Percentiles rank a stretch among this genome's conserved stretches.
These are phyloP conservation scores for Grantiella picta DNA, from an alignment of 2,113 vertebrate species.

Conservation along the genomic window DNA sequence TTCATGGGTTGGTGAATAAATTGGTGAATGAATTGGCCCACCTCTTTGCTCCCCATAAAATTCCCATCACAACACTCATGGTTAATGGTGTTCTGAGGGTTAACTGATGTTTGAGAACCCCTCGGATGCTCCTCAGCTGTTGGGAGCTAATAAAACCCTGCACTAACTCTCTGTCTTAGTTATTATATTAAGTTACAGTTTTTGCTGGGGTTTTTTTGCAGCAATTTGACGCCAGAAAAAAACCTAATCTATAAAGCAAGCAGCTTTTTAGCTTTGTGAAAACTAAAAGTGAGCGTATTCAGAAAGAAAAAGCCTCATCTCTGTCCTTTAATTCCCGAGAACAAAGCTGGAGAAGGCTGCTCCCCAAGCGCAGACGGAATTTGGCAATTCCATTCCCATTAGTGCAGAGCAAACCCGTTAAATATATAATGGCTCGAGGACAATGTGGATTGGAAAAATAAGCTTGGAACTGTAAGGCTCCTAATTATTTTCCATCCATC, in stretches of 20 bases:
- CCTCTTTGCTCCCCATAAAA: not conserved
- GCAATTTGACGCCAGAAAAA: not conserved
- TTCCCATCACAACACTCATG: rapidly evolving
- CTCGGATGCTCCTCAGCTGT: not conserved
- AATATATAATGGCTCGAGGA: not conserved
- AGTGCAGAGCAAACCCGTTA: not conserved
- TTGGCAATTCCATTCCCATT: not conserved
- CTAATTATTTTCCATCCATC: conserved; percentile 1
- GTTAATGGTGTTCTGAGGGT: not conserved
- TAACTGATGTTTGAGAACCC: not conserved
- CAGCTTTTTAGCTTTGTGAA: not conserved
- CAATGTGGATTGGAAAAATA: not conserved
- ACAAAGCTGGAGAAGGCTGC: not conserved
- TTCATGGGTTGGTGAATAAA: not conserved
- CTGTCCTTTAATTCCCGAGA: not conserved
- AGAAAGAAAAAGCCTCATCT: not conserved
- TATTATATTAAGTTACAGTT: not conserved
- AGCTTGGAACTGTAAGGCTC: not conserved
- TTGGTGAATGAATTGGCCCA: not conserved
- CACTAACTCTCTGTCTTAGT: not conserved
- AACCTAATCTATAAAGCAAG: not conserved
- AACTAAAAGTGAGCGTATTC: not conserved
- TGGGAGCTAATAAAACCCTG: not conserved
- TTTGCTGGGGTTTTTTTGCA: rapidly evolving
- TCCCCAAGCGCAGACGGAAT: not conserved